A percentile compares a stretch with the other conserved stretches of the same genome.
These are phyloP conservation scores for Aviceda subcristata DNA, from an alignment of 2,113 vertebrate genomes.

Conservation along the genomic window DNA sequence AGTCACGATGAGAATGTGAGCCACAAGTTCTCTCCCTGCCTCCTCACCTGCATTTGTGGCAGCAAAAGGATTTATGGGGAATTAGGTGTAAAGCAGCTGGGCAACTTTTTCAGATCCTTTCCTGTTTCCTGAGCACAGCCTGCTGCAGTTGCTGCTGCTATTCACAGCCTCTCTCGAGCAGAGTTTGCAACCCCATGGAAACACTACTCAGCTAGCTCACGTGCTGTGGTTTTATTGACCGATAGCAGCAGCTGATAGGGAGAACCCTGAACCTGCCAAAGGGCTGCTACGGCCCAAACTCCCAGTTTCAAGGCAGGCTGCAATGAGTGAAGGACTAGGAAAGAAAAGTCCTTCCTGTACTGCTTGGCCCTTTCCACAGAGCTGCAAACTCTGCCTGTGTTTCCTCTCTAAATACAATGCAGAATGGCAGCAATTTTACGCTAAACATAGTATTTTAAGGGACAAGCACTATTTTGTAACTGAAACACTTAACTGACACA, in stretches of 20 bases:
- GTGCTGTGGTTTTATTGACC: background rate
- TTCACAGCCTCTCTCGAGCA: background rate
- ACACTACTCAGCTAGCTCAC: background rate
- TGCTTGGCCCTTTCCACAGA: background rate
- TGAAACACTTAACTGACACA: background rate
- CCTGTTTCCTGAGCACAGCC: background rate
- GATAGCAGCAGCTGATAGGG: background rate
- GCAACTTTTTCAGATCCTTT: background rate
- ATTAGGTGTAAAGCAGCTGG: background rate
- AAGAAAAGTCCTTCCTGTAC: background rate
- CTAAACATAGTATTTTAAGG: background rate
- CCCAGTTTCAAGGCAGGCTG: background rate
- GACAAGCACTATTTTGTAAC: background rate
- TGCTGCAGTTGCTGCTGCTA: background rate
- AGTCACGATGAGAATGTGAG: background rate
- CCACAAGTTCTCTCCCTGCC: background rate
- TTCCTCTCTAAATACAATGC: background rate
- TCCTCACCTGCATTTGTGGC: background rate
- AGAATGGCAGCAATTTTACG: background rate
- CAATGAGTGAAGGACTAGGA: background rate
- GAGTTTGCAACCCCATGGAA: background rate
- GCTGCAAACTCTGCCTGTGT: background rate
- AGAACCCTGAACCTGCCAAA: background rate
- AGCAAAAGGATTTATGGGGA: background rate
- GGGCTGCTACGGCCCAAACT: background rate